A percentile compares a stretch with the other conserved stretches of the same genome.
Conservation (phyloP, 2,113 vertebrate genomes). For the Phrynosoma blainvillii region DNA sequence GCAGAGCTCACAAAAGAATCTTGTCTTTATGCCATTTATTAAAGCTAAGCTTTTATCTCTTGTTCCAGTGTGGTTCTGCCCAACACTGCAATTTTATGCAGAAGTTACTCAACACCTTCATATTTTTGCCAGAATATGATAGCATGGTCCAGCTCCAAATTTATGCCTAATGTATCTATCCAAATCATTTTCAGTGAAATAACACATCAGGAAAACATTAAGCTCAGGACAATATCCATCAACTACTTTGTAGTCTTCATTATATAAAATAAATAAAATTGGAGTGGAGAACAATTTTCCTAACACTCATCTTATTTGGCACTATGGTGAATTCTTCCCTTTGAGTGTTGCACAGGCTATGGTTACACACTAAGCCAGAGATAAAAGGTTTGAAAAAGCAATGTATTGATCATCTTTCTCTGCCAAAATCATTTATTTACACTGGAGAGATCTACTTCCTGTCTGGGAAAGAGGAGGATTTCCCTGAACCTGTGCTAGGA, state of each 20-base stretch:
- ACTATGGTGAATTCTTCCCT: background rate
- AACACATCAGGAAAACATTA: background rate
- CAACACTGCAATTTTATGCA: slow-evolving; percentile 26
- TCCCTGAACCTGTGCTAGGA: background rate
- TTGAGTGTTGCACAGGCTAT: no score
- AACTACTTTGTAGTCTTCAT: background rate
- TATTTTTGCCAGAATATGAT: background rate
- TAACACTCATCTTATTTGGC: background rate
- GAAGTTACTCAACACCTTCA: slow-evolving; percentile 20
- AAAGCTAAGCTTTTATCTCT: slow-evolving; percentile 34
- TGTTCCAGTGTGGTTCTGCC: slow-evolving; percentile 34
- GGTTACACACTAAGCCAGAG: no score
- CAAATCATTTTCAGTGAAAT: background rate
- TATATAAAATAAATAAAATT: background rate
- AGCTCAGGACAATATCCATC: background rate
- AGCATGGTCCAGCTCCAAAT: background rate
- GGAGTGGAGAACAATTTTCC: background rate
- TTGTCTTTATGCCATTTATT: background rate
- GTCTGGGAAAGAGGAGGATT: background rate
- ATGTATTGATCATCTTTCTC: background rate
- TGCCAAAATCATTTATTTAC: background rate
- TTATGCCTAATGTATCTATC: background rate
- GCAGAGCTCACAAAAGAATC: background rate
- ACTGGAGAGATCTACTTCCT: background rate
- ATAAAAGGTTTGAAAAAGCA: background rate